Evolutionary conservation across 2,888 invertebrate species (phyloP).

Genomic region (Bhutanitis thaidina): DNA sequence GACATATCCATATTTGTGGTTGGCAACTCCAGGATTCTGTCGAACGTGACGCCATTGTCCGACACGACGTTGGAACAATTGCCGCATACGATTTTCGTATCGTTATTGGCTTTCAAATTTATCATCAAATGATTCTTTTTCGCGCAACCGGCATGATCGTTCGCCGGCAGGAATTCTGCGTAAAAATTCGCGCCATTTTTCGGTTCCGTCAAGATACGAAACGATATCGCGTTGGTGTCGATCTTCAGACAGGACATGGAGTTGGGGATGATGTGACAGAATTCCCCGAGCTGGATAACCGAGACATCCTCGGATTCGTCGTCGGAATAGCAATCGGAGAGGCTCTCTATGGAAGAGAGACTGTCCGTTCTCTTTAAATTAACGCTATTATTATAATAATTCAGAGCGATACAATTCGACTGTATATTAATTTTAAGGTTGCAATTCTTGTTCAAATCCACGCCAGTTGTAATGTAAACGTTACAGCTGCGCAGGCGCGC

Average conservation of each 20-base stretch:
- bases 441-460: slow-evolving; percentile 61
- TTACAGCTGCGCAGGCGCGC: slow-evolving; percentile 81
- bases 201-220: slow-evolving; percentile 69
- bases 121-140: slow-evolving; percentile 44
- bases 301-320: slow-evolving; percentile 56
- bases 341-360: slow-evolving; percentile 68
- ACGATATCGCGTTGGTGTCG: slow-evolving; percentile 66
- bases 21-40: slow-evolving; percentile 81
- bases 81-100: slow-evolving; percentile 54
- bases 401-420: slow-evolving; percentile 63
- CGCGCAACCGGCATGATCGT: slow-evolving; percentile 31
- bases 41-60: slow-evolving; percentile 69
- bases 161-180: slow-evolving; percentile 53
- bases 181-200: slow-evolving; percentile 69
- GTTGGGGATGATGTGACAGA: slow-evolving; percentile 70
- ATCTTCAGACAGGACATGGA: slow-evolving; percentile 74
- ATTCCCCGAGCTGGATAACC: slow-evolving; percentile 58
- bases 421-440: slow-evolving; percentile 71
- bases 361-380: slow-evolving; percentile 54
- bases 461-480: slow-evolving; percentile 74
- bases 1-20: slow-evolving; percentile 79
- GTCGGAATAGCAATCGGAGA: slow-evolving; percentile 61
- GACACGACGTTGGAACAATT: slow-evolving; percentile 70
- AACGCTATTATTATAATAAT: slow-evolving; percentile 55
- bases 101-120: slow-evolving; percentile 47